These are phyloP conservation scores for Ammodytes marinus DNA, from an alignment of 2,113 vertebrate species.

Conservation along the genomic window DNA sequence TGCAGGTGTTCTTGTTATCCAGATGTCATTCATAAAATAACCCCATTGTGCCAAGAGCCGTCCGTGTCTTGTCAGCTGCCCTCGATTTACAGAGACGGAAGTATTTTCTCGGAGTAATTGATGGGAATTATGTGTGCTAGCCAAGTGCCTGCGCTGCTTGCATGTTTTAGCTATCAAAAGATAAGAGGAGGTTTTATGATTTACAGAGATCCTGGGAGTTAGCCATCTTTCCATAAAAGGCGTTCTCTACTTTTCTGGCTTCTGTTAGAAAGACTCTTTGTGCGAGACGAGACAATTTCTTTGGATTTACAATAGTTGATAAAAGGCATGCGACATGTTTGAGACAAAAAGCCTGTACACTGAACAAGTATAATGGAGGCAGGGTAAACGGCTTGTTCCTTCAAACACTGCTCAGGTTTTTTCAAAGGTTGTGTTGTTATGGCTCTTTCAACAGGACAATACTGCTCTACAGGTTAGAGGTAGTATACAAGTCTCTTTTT, in stretches of 20 bases:
- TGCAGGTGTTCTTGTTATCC: conserved; percentile 77
- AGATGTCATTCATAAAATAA: conserved; percentile 77
- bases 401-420: neutral
- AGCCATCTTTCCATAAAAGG: conserved; percentile 60
- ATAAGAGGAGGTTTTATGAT: conserved; percentile 73
- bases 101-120: conserved; percentile 73
- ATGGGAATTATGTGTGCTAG: conserved; percentile 71
- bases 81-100: conserved; percentile 74
- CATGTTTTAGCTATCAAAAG: conserved; percentile 80
- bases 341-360: neutral
- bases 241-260: conserved; percentile 45
- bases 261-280: conserved; percentile 32
- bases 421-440: neutral
- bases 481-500: neutral
- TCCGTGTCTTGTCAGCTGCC: conserved; percentile 73
- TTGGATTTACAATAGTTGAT: conserved; percentile 6
- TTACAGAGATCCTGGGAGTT: conserved; percentile 60
- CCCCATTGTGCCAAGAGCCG: conserved; percentile 72
- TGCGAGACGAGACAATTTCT: neutral
- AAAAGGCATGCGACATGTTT: neutral
- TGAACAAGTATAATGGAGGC: conserved; percentile 1
- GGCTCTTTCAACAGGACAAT: neutral
- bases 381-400: neutral
- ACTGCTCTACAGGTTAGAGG: neutral
- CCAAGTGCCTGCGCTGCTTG: conserved; percentile 65